These are phyloP conservation scores for Murina feae DNA, from an alignment of 2,113 vertebrate species.

Conservation along the genomic window DNA sequence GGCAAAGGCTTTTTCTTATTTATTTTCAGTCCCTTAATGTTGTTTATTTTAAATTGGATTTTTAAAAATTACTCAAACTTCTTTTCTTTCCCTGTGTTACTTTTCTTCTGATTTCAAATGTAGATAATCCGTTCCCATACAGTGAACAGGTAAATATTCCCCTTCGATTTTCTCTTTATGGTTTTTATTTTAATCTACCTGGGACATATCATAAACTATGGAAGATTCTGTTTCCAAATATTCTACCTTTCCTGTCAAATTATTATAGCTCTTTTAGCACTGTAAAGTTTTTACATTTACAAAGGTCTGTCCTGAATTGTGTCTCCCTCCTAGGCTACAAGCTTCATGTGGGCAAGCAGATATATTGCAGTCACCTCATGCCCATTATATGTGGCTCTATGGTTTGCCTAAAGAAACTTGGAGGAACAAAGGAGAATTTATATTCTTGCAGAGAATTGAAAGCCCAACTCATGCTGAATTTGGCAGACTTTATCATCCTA, in stretches of 20 bases:
- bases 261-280: not conserved
- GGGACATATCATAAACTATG: not conserved
- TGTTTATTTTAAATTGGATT: not conserved
- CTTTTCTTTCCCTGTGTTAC: not conserved
- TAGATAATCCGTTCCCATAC: not conserved
- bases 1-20: not conserved
- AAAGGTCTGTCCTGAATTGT: not conserved
- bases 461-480: not conserved
- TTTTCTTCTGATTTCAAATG: slow-evolving; percentile 34
- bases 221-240: not conserved
- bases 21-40: not conserved
- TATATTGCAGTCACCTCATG: not conserved
- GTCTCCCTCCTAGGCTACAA: not conserved
- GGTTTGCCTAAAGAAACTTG: not conserved
- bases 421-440: not conserved
- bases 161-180: not conserved
- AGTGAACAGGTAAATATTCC: not conserved
- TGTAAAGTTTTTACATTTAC: not conserved
- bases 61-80: not conserved
- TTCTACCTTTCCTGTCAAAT: not conserved
- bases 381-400: not conserved
- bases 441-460: not conserved
- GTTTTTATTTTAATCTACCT: slow-evolving; percentile 4
- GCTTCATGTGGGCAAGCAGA: not conserved
- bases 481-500: slow-evolving; percentile 22